These are phyloP conservation scores for Eufriesea mexicana DNA, from an alignment of 1,140 invertebrate genomes.

Conservation along the genomic window DNA sequence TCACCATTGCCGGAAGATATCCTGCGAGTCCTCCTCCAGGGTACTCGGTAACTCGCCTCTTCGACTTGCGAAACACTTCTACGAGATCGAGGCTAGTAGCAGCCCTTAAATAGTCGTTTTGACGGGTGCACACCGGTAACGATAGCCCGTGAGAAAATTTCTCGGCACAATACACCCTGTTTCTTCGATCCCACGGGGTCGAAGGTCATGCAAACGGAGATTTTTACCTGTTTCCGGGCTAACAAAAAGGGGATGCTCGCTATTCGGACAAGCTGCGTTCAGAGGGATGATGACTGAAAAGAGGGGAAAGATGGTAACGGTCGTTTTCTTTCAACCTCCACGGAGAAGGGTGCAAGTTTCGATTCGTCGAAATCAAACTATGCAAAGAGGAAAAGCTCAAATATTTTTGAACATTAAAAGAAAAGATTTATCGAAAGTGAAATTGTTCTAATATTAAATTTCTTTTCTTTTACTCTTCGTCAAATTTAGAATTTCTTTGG, in stretches of 20 bases:
- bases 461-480: no score
- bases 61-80: conserved; percentile 34
- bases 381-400: not conserved
- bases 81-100: not conserved
- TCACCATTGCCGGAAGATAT: conserved; percentile 67
- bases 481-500: no score
- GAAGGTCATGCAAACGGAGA: conserved; percentile 13
- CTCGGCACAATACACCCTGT: not conserved
- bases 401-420: not conserved
- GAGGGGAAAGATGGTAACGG: conserved; percentile 26
- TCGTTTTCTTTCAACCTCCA: conserved; percentile 14
- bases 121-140: not conserved
- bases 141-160: conserved; percentile 38
- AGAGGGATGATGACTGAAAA: not conserved
- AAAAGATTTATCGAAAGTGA: not conserved
- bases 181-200: conserved; percentile 23
- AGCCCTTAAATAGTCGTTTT: conserved; percentile 35
- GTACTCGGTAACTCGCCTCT: not conserved
- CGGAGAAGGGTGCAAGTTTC: not conserved
- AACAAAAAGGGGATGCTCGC: conserved; percentile 35
- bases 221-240: conserved; percentile 37
- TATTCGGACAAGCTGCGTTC: not conserved
- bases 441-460: not conserved
- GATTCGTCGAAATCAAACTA: conserved; percentile 29
- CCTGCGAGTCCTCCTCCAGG: not conserved